Percentiles rank a stretch among this genome's conserved stretches.
These are phyloP conservation scores for Prenolepis imparis DNA, from an alignment of 2,888 invertebrate genomes.

Conservation along the genomic window DNA sequence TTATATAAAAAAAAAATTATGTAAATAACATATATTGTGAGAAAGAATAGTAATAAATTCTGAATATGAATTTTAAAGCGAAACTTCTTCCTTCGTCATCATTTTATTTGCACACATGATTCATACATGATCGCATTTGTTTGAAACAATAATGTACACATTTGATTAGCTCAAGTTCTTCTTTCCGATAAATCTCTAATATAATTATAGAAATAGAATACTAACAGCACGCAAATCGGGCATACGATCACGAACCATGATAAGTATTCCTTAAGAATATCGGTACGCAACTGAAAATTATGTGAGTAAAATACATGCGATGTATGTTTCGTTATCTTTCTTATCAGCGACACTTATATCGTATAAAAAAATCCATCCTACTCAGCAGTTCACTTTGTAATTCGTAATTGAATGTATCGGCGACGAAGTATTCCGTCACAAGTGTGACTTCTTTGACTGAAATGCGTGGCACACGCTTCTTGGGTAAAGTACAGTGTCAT, in stretches of 20 bases:
- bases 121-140: neutral
- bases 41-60: neutral
- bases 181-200: neutral
- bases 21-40: neutral
- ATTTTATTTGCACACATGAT: constrained; percentile 7
- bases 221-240: constrained; percentile 84
- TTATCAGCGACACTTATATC: constrained; percentile 80
- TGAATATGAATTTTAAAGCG: neutral
- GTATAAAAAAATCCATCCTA: constrained; percentile 63
- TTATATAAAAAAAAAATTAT: neutral
- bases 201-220: constrained; percentile 62
- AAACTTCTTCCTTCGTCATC: neutral
- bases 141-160: neutral
- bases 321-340: constrained; percentile 78
- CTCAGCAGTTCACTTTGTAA: constrained; percentile 40
- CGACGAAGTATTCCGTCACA: neutral
- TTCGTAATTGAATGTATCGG: constrained; percentile 38
- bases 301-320: constrained; percentile 62
- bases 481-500: constrained; percentile 64
- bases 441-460: constrained; percentile 43
- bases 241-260: constrained; percentile 84
- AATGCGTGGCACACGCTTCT: constrained; percentile 72
- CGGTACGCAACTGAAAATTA: constrained; percentile 71
- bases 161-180: neutral
- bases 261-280: constrained; percentile 67